Evolutionary conservation across 2,113 vertebrate species (phyloP).

Genomic region (Brachyhypopomus occidentalis): DNA sequence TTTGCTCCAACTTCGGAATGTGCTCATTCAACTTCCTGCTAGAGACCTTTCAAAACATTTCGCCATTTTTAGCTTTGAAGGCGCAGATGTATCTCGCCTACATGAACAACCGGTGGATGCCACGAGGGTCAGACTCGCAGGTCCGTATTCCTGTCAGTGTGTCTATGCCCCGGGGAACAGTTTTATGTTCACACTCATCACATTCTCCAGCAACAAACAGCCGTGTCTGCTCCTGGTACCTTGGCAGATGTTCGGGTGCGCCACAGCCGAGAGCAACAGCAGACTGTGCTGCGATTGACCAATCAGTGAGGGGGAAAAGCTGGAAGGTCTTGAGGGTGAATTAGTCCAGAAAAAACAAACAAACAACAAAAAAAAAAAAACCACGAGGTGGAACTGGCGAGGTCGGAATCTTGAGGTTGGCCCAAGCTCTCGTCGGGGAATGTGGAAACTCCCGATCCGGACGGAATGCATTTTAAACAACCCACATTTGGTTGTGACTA

Average conservation of each 20-base stretch:
- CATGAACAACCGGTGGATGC: not conserved
- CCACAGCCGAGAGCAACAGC: conserved; percentile 23
- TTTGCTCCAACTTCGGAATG: too few species aligned
- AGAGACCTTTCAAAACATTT: too few species aligned
- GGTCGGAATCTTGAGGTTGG: conserved; percentile 22
- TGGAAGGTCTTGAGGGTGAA: not conserved
- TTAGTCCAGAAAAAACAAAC: conserved; percentile 11
- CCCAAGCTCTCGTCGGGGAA: conserved; percentile 39
- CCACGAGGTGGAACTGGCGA: not conserved
- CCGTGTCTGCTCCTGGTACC: not conserved
- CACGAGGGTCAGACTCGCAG: not conserved
- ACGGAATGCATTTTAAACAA: conserved; percentile 28
- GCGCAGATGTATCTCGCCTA: too few species aligned
- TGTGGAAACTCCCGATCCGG: conserved; percentile 25
- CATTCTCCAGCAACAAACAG: not conserved
- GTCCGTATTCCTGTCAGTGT: not conserved
- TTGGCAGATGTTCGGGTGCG: conserved; percentile 30
- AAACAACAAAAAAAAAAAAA: conserved; percentile 20
- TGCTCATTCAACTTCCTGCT: too few species aligned
- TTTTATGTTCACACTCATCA: not conserved
- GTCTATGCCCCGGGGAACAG: not conserved
- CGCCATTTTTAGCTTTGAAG: too few species aligned
- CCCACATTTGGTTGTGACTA: not conserved
- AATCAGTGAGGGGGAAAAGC: not conserved
- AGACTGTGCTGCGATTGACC: conserved; percentile 23